phyloP scores from a whole-genome alignment of 2,797 vertebrate genomes.

The Florisuga fusca region DNA sequence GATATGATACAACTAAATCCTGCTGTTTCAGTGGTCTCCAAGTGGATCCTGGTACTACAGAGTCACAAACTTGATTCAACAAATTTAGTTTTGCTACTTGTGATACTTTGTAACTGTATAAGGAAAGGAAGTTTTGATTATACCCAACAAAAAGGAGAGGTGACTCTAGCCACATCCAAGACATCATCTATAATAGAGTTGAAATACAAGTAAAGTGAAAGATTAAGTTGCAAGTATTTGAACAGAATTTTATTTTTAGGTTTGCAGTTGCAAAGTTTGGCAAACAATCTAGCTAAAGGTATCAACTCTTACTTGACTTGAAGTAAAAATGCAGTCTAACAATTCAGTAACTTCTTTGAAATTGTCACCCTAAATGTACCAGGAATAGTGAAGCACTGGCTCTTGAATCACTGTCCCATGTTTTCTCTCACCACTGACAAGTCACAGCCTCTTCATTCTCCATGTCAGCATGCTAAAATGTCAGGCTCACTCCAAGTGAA shows the following conservation, averaged over 20 bases:
- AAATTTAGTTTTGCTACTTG: constrained; percentile 67
- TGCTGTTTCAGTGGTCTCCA: neutral
- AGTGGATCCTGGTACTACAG: constrained; percentile 9
- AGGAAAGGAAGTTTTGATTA: neutral
- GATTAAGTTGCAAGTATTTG: neutral
- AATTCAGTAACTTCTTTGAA: neutral
- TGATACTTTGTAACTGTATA: constrained; percentile 39
- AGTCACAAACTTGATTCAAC: neutral
- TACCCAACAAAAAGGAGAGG: neutral
- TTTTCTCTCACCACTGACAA: neutral
- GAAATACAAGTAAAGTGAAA: neutral
- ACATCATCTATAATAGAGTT: neutral
- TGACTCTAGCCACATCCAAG: neutral
- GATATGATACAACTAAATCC: neutral
- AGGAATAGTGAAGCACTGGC: neutral
- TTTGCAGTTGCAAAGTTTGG: neutral
- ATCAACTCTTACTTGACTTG: neutral
- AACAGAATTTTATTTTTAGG: neutral
- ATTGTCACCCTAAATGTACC: neutral
- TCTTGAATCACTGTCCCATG: neutral
- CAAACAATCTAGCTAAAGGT: neutral
- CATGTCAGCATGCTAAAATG: neutral
- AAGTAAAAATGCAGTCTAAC: neutral
- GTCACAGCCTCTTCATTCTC: neutral
- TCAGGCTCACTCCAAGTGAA: neutral